A percentile compares a stretch with the other conserved stretches of the same genome.
Evolutionary conservation across 2,113 vertebrate species (phyloP).

Genomic region (Nyctereutes procyonoides): DNA sequence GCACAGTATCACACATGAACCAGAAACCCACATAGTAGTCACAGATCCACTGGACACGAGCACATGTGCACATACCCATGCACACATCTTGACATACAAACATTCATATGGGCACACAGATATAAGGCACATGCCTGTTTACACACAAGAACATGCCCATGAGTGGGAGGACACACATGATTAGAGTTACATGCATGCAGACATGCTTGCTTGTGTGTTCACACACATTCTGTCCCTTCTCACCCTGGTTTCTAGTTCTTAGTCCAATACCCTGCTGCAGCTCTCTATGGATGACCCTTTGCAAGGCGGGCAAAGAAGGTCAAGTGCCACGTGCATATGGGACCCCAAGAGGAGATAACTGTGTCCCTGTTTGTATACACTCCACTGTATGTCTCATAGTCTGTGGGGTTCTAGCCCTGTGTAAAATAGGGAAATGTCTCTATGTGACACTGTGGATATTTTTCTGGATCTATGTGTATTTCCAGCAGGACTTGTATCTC

Average conservation of each 20-base stretch:
- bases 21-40: not conserved
- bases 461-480: not conserved
- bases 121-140: not conserved
- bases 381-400: not conserved
- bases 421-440: not conserved
- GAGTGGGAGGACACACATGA: not conserved
- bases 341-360: not conserved
- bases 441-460: not conserved
- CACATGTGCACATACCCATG: not conserved
- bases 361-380: not conserved
- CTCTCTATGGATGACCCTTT: not conserved
- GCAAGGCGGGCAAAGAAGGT: not conserved
- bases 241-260: not conserved
- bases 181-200: not conserved
- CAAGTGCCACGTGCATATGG: not conserved
- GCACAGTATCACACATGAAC: not conserved
- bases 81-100: not conserved
- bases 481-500: not conserved
- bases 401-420: not conserved
- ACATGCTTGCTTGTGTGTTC: not conserved
- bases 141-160: not conserved
- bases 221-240: not conserved
- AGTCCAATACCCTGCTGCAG: not conserved
- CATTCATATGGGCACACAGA: not conserved
- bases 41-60: not conserved